Percentiles rank a stretch among this genome's conserved stretches.
These are phyloP conservation scores for Heteromurus nitidus DNA, from an alignment of 2,888 invertebrate species.

Conservation along the genomic window DNA sequence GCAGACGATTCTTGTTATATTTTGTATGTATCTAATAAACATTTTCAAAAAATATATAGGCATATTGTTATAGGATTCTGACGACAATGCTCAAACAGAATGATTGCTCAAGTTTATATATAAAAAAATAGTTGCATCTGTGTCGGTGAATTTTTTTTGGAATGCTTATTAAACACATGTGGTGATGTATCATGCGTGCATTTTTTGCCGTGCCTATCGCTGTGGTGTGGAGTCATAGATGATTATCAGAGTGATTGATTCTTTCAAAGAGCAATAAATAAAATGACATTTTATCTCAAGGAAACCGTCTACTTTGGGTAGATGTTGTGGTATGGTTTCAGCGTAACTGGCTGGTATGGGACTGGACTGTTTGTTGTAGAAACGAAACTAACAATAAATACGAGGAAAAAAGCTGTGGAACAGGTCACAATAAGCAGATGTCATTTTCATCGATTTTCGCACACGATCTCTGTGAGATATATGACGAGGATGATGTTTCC, in stretches of 20 bases:
- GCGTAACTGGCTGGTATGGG: conserved; percentile 24
- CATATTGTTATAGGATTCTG: background rate
- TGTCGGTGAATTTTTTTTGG: too few species aligned
- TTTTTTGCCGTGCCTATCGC: background rate
- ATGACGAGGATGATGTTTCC: background rate
- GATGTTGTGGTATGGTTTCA: conserved; percentile 20
- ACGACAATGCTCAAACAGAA: too few species aligned
- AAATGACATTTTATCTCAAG: conserved; percentile 31
- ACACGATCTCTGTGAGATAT: background rate
- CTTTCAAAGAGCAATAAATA: conserved; percentile 3
- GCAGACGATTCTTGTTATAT: too few species aligned
- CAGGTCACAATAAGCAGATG: conserved; percentile 26
- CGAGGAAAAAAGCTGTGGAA: conserved; percentile 15
- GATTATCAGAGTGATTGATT: conserved; percentile 30
- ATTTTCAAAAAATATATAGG: background rate
- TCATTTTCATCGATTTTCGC: conserved; percentile 13
- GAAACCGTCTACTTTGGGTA: background rate
- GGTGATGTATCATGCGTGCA: too few species aligned
- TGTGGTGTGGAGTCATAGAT: conserved; percentile 3
- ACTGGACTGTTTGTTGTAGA: conserved; percentile 31
- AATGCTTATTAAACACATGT: too few species aligned
- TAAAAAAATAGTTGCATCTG: too few species aligned
- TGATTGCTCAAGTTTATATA: background rate
- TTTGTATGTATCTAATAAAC: background rate
- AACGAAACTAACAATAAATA: background rate